Evolutionary conservation across 2,888 invertebrate genomes (phyloP).

Genomic region (Amiota mariae): DNA sequence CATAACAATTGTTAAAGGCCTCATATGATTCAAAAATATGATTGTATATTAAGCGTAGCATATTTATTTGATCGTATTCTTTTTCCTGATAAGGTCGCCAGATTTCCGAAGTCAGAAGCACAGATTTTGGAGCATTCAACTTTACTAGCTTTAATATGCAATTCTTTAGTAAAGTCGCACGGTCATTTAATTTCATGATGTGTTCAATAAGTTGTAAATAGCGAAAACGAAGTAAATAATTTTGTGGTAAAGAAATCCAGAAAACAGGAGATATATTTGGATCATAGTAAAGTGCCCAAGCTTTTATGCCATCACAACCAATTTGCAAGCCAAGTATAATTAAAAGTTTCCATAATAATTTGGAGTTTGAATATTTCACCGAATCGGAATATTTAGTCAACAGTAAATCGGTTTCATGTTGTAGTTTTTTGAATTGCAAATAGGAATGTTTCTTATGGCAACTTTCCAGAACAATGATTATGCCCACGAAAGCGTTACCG

Average conservation of each 20-base stretch:
- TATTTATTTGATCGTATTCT: constrained; percentile 55
- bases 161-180: constrained; percentile 45
- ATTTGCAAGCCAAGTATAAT: constrained; percentile 43
- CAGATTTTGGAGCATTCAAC: constrained; percentile 42
- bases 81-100: constrained; percentile 55
- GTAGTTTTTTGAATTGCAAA: constrained; percentile 37
- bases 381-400: constrained; percentile 41
- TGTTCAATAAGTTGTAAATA: constrained; percentile 58
- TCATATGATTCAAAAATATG: constrained; percentile 62
- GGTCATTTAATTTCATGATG: constrained; percentile 54
- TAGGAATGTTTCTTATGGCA: constrained; percentile 38
- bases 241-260: constrained; percentile 48
- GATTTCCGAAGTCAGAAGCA: constrained; percentile 39
- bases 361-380: background rate
- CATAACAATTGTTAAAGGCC: constrained; percentile 63
- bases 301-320: constrained; percentile 44
- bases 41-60: constrained; percentile 62
- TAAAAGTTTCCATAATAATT: constrained; percentile 36
- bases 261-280: constrained; percentile 44
- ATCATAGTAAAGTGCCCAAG: constrained; percentile 41
- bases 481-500: constrained; percentile 36
- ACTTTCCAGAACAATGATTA: constrained; percentile 51
- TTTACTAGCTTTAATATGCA: constrained; percentile 50
- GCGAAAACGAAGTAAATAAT: constrained; percentile 59
- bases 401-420: constrained; percentile 45